Evolutionary conservation across 2,113 vertebrate genomes (phyloP), one percentile per base, ranked within the genome.

Genomic region (Hippocampus barbouri): DNA sequence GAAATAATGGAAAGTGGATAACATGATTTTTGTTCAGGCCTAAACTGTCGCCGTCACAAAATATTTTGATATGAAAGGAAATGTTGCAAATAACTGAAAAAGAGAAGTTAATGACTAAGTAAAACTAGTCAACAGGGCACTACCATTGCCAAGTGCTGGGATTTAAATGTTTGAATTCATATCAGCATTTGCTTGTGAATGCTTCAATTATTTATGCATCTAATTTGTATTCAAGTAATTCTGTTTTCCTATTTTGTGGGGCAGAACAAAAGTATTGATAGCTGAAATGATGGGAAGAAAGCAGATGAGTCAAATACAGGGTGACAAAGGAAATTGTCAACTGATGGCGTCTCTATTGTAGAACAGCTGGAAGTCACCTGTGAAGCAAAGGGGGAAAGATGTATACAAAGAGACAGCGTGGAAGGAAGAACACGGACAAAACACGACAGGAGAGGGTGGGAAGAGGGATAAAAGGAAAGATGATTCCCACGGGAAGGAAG

Each of bases 311-410:
- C 45, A 66, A 43, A n/a, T 25, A 23, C 20, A 14, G 10, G 63
- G 63, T 23, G n/a, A 65, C 40, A 43, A 23, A 25, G 4, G 27
- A 38, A 53, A 57, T 45, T n/a, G 74, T 47, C 23, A 43, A 21
- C 63, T 45, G 27, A 47, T 27, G 43, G 62, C 21, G 40, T 41
- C 38, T 23, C 43, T 20, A 66, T 20, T 47, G 64, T 47, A 23
- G 63, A 63, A 66, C 71, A 57, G 65, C 51, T 41, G 51, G 57
- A 75, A 64, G 75, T 54, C 30, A 63, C 11, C 40, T 47, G 69
- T 49, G 51, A 61, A 69, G 45, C 64, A 60, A 66, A 75, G 69
- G 66, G 18, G 18, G 30, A 8, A 30, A 38, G 47, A 66, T 18
- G 25, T 12, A 65, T 16, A 25, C 41, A 30, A 60, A 10, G 66